phyloP scores from a whole-genome alignment of 2,113 vertebrate species.

The Neodontobutis hainanensis region DNA sequence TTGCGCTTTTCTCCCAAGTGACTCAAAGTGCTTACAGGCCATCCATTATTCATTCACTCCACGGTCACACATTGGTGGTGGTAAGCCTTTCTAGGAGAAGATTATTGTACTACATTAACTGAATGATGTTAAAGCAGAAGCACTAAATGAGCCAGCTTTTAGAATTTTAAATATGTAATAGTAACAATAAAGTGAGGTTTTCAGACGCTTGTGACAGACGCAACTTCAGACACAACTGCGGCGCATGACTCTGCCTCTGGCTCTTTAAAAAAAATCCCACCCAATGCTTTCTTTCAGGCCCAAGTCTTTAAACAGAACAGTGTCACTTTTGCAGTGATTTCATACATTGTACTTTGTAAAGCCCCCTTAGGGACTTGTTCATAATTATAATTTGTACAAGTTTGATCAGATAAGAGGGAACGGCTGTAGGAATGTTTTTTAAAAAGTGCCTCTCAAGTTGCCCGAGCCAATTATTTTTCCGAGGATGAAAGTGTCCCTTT shows the following conservation, averaged over 20 bases:
- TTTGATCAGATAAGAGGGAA: slow-evolving; percentile 63
- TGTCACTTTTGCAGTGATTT: slow-evolving; percentile 31
- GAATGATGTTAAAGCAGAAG: too few species aligned
- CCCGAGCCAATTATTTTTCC: slow-evolving; percentile 62
- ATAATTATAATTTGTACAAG: slow-evolving; percentile 63
- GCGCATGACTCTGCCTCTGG: not conserved
- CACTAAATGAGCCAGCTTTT: too few species aligned
- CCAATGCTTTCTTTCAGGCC: not conserved
- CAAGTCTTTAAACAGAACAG: slow-evolving; percentile 36
- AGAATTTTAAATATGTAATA: too few species aligned
- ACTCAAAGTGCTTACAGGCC: too few species aligned
- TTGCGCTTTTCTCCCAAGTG: too few species aligned
- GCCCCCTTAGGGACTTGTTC: slow-evolving; percentile 43
- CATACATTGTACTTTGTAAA: slow-evolving; percentile 28
- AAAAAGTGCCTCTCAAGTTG: slow-evolving; percentile 36
- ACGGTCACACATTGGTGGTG: too few species aligned
- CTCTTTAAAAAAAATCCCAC: not conserved
- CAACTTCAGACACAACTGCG: too few species aligned
- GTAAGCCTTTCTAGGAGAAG: too few species aligned
- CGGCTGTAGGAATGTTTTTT: slow-evolving; percentile 29
- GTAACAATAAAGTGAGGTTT: too few species aligned
- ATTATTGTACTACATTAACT: too few species aligned
- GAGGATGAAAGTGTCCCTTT: slow-evolving; percentile 63
- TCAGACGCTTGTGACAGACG: too few species aligned
- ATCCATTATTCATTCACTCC: too few species aligned